phyloP scores from a whole-genome alignment of 2,113 vertebrate genomes.

The Lasiurus cinereus region DNA sequence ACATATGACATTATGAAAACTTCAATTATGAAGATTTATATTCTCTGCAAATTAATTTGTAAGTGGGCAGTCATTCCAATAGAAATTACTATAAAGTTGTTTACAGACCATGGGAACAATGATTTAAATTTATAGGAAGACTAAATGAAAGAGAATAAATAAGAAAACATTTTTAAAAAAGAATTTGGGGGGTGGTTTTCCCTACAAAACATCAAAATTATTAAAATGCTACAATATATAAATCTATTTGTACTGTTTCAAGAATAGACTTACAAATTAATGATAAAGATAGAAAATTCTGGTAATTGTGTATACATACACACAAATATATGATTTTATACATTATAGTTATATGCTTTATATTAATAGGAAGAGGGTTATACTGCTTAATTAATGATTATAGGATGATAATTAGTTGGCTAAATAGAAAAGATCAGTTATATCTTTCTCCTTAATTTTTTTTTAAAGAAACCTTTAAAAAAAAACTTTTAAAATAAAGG shows the following conservation, averaged over 20 bases:
- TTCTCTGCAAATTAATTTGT: neutral
- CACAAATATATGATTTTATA: neutral
- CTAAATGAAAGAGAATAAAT: neutral
- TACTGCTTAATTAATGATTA: neutral
- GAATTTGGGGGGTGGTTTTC: neutral
- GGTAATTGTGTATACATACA: neutral
- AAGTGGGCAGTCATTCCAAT: neutral
- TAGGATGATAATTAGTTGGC: neutral
- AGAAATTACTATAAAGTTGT: neutral
- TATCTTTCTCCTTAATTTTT: neutral
- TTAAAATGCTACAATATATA: neutral
- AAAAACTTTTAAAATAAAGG: conserved; percentile 25
- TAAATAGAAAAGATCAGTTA: neutral
- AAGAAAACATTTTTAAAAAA: neutral
- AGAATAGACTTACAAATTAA: conserved; percentile 1
- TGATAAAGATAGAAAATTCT: neutral
- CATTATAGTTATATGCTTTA: neutral
- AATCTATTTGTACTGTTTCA: neutral
- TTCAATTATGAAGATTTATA: neutral
- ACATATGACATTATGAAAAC: neutral
- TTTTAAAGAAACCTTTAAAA: neutral
- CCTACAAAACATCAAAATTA: neutral
- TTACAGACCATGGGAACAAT: neutral
- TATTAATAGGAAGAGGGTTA: neutral
- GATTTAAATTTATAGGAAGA: neutral